Percentiles rank a stretch among this genome's conserved stretches.
Evolutionary conservation across 2,113 vertebrate genomes (phyloP).

Genomic region (Coreoperca whiteheadi): DNA sequence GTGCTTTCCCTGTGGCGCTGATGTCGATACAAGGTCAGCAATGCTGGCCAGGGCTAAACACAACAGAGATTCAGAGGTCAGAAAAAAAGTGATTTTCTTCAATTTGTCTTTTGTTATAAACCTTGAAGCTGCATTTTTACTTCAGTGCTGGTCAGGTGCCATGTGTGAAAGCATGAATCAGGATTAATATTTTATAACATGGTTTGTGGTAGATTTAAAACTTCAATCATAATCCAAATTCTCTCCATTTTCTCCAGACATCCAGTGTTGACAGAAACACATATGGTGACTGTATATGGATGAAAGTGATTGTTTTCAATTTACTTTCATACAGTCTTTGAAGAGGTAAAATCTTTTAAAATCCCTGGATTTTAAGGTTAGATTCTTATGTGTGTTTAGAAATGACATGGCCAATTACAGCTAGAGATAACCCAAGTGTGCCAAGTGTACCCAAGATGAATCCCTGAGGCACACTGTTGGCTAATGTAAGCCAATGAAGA

Average conservation of each 20-base stretch:
- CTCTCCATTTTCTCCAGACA: neutral
- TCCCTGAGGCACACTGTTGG: slow-evolving; percentile 41
- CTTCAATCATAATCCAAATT: neutral
- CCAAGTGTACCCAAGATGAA: slow-evolving; percentile 42
- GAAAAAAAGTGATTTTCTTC: slow-evolving; percentile 21
- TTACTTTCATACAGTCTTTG: neutral
- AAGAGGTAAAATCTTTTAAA: slow-evolving; percentile 9
- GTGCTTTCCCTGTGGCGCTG: slow-evolving; percentile 51
- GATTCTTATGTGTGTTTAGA: slow-evolving; percentile 26
- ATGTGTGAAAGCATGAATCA: neutral
- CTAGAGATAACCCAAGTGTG: slow-evolving; percentile 34
- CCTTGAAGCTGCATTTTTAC: slow-evolving; percentile 6
- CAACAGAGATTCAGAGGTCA: slow-evolving; percentile 44
- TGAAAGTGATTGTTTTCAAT: neutral
- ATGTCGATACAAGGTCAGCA: slow-evolving; percentile 59
- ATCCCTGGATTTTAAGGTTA: slow-evolving; percentile 16
- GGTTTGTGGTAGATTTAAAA: neutral
- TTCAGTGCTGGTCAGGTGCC: neutral
- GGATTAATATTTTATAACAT: neutral
- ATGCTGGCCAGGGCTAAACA: slow-evolving; percentile 44
- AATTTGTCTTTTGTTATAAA: slow-evolving; percentile 7
- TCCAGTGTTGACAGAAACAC: neutral
- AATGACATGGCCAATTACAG: slow-evolving; percentile 49
- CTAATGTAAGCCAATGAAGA: slow-evolving; percentile 37
- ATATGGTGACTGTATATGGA: neutral